Base-by-base conservation (phyloP, 2,113 vertebrate genomes). In the Megaleporinus macrocephalus region DNA sequence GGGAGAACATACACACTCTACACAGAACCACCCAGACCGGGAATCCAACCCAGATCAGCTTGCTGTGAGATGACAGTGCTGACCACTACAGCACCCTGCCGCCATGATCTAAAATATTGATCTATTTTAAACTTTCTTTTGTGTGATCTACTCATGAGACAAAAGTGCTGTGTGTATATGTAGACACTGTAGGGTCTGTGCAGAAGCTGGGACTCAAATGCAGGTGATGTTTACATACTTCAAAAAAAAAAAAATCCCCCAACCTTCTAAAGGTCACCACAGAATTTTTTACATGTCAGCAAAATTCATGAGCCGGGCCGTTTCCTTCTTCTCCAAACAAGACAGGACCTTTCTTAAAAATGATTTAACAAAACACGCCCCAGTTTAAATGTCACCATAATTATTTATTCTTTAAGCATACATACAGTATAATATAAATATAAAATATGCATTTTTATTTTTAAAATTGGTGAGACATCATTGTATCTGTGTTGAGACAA, bases 391-490 rank as follows among this genome's bases (percentile, higher is more conserved):
- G 93, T 94, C 92, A 95, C 94, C 94, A 94, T 93, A 93, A 91
- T 92, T 88, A 90, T 94, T 95, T 94, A 94, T 93, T 91, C 78
- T 85, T 93, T 74, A 68, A 66, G 79, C 72, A 93, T 93, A 93
- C 94, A 95, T 95, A 93, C 94, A 94, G 93, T 83, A 93, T 94
- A 94, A 94, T 95, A 95, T 93, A 95, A 95, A 95, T 95, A 95
- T 95, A 95, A 95, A 94, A 95, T 94, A 93, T 93, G 93, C 90
- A 92, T 94, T 93, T 94, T 93, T 87, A 90, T 93, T 92, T 44
- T 94, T 93, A 93, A 94, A 95, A 94, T 94, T 84, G 89, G 93
- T 93, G 94, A 94, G 94, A 95, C 94, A 95, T 94, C 93, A 94
- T 95, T 92, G 91, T 93, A 93, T 94, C 94, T 93, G 94, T 94